Evolutionary conservation across 2,113 vertebrate genomes (phyloP), one percentile per base, ranked within the genome.

Genomic region (Scopus umbretta): DNA sequence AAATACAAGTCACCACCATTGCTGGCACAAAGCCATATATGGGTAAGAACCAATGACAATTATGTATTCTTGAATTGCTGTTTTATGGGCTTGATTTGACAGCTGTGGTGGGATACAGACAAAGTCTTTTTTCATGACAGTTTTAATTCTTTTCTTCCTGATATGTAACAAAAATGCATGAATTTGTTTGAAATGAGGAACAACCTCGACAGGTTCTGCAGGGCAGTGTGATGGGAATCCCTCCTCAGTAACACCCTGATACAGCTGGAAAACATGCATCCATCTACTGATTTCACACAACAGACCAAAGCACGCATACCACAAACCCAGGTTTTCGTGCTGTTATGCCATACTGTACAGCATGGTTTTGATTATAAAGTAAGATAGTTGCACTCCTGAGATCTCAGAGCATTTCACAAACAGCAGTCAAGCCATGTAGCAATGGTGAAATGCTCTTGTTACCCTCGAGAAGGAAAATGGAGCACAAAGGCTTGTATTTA

Each of bases 1-100:
- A 99, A 88, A 97, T 97, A 11, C 98, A 97, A 40, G 98, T 99
- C 74, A 99, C 98, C 40, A 99, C 99, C 8, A 98, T 99, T 4
- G 99, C 99, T 18, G 99, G 99, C 94, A 99, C 99, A 30, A 99
- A 99, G 95, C 99, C 99, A 3, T 99, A 99, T 67, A 99, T 99
- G 99, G 99, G 99, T 99, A 97, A 94, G 97, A 42, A 38, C 43
- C 49, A 16, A 8, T 0, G 11, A 17, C 49, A 20, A 1, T 13
- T 18, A 0, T 3, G 3, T 6, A 1, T 13, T 50, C 47, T 34
- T 11, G 10, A 55, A 3, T 22, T 26, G 8, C 10, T 9, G 1
- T n/a, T 43, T 15, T 13, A 36, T 32, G 56, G 58, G 49, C 56
- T 76, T 40, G 73, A 11, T 58, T 50, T 53, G 43, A 6, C 42